Conservation (phyloP, 2,888 invertebrate species). For the Standfussiana lucernea region DNA sequence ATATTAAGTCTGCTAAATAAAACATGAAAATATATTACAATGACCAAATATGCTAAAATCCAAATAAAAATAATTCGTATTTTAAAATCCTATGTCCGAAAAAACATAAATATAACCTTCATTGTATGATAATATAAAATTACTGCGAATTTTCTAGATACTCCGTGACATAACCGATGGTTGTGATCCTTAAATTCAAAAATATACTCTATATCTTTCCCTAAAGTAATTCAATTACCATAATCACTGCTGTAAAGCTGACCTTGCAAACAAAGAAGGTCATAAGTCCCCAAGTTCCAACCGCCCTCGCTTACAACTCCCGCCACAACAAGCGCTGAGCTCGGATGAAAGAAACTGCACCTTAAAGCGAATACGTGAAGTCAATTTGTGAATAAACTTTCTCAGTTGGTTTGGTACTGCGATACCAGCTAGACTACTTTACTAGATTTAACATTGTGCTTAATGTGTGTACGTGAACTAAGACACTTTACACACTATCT, state of each 20-base stretch:
- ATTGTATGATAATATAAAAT: too few species aligned
- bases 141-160: too few species aligned
- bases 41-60: not conserved
- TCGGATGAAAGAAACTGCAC: conserved; percentile 89
- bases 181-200: not conserved
- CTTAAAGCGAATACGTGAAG: conserved; percentile 90
- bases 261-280: conserved; percentile 3
- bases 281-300: conserved; percentile 9
- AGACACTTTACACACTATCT: conserved; percentile 72
- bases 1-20: not conserved
- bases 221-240: not conserved
- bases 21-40: too few species aligned
- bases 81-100: not conserved
- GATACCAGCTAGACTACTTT: conserved; percentile 73
- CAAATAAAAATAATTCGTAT: not conserved
- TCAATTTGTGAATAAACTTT: conserved; percentile 90
- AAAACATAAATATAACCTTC: not conserved
- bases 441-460: conserved; percentile 80
- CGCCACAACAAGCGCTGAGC: conserved; percentile 77
- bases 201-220: not conserved
- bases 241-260: not conserved
- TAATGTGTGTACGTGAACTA: conserved; percentile 77
- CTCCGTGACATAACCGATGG: too few species aligned
- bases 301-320: conserved; percentile 67
- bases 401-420: conserved; percentile 83